phyloP scores from a whole-genome alignment of 2,888 invertebrate species.

The Oligia strigilis region DNA sequence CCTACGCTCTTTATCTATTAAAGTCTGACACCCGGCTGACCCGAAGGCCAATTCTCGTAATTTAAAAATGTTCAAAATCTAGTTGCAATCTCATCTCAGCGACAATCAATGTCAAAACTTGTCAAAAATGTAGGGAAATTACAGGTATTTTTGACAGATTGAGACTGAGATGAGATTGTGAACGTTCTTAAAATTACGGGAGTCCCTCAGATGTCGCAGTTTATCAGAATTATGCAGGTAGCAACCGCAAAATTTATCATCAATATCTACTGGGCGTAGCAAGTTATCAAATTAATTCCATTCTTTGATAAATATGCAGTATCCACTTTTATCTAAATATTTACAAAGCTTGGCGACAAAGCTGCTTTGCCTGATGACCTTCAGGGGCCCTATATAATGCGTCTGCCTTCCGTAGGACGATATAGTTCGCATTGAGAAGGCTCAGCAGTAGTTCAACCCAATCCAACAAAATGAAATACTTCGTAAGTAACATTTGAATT shows the following conservation, averaged over 20 bases:
- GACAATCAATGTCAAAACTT: no score
- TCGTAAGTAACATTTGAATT: constrained; percentile 76
- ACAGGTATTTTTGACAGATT: no score
- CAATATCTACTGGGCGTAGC: constrained; percentile 31
- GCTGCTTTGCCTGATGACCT: constrained; percentile 77
- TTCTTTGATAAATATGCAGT: constrained; percentile 52
- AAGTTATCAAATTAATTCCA: constrained; percentile 41
- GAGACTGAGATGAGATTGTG: no score
- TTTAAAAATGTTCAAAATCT: no score
- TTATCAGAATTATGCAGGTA: not conserved
- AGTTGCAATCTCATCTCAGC: no score
- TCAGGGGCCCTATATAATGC: constrained; percentile 83
- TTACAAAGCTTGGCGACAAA: constrained; percentile 56
- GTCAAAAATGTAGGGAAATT: no score
- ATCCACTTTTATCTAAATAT: constrained; percentile 48
- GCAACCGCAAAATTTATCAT: constrained; percentile 17
- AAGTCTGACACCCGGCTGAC: not conserved
- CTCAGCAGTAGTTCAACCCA: constrained; percentile 81
- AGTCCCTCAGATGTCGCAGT: not conserved
- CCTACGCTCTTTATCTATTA: not conserved
- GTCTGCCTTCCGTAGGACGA: constrained; percentile 76
- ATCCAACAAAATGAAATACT: constrained; percentile 86
- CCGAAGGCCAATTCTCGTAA: no score
- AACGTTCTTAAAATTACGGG: no score
- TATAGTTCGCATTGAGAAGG: constrained; percentile 87